Evolutionary conservation across 92 coral and sea anemone species (phyloP).

Genomic region (Pocillopora meandrina): DNA sequence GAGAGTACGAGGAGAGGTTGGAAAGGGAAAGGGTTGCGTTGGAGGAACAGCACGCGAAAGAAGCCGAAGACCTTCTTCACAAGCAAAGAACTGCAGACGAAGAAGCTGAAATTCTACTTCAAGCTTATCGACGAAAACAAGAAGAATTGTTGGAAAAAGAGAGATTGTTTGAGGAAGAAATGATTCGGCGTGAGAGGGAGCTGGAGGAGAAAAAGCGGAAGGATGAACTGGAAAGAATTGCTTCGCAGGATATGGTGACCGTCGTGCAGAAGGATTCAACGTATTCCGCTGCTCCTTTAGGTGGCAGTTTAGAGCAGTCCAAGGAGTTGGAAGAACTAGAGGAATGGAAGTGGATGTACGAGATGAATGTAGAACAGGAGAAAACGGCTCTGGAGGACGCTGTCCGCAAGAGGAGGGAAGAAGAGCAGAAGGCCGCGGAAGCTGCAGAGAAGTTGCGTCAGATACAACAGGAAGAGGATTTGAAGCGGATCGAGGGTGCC

Average conservation of each 20-base stretch:
- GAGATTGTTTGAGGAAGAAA: slow-evolving; percentile 83
- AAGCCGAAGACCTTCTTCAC: slow-evolving; percentile 63
- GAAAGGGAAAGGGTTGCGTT: slow-evolving; percentile 63
- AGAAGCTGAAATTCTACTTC: slow-evolving; percentile 87
- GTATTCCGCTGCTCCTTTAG: slow-evolving; percentile 7
- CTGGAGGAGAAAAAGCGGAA: slow-evolving; percentile 64
- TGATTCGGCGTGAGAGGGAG: slow-evolving; percentile 86
- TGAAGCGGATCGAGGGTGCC: slow-evolving; percentile 73
- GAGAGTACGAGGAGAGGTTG: slow-evolving; percentile 66
- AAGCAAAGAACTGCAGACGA: slow-evolving; percentile 74
- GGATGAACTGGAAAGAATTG: slow-evolving; percentile 54
- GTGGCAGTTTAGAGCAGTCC: slow-evolving; percentile 10
- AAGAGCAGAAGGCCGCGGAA: slow-evolving; percentile 57
- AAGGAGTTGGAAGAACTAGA: slow-evolving; percentile 61
- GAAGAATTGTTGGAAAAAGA: slow-evolving; percentile 93
- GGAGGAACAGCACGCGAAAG: slow-evolving; percentile 69
- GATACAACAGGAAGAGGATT: slow-evolving; percentile 71
- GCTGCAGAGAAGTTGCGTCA: slow-evolving; percentile 69
- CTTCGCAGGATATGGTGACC: slow-evolving; percentile 32
- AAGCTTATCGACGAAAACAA: slow-evolving; percentile 91
- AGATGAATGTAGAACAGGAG: slow-evolving; percentile 68
- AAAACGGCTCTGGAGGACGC: slow-evolving; percentile 77
- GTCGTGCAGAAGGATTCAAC: slow-evolving; percentile 15
- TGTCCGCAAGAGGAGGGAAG: slow-evolving; percentile 65
- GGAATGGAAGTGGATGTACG: slow-evolving; percentile 57